Conservation (phyloP, 2,113 vertebrate species). For the Alethe castanea region DNA sequence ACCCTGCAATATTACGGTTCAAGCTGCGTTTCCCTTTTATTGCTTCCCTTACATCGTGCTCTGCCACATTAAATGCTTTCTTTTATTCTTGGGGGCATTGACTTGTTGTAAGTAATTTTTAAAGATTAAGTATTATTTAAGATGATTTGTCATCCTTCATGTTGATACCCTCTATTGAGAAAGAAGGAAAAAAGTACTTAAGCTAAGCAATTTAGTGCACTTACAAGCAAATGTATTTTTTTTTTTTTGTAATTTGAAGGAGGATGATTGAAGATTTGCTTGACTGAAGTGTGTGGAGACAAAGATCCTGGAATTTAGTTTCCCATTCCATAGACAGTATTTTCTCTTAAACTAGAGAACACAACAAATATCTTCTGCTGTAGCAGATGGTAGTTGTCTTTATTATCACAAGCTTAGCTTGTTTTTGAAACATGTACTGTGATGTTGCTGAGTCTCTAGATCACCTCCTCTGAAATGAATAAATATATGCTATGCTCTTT, state of each 20-base stretch:
- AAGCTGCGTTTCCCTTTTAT: slow-evolving; percentile 66
- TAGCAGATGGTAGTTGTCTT: neutral
- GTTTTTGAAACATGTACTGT: neutral
- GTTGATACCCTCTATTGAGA: slow-evolving; percentile 7
- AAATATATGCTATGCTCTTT: neutral
- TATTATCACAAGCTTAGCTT: neutral
- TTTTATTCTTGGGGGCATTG: slow-evolving; percentile 61
- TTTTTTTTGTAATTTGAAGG: neutral
- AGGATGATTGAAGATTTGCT: neutral
- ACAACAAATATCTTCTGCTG: neutral
- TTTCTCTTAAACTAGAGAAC: neutral
- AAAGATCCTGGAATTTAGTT: neutral
- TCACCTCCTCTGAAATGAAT: neutral
- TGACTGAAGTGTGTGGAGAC: neutral
- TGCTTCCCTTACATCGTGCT: slow-evolving; percentile 42
- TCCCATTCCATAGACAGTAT: neutral
- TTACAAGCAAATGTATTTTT: neutral
- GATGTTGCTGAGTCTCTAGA: neutral
- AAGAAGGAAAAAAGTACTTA: neutral
- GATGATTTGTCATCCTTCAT: slow-evolving; percentile 39
- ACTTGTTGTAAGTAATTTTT: slow-evolving; percentile 67
- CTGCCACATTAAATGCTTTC: slow-evolving; percentile 24
- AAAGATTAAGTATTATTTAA: slow-evolving; percentile 53
- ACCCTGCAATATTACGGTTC: slow-evolving; percentile 54
- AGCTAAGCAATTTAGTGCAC: neutral